Evolutionary conservation across 2,888 invertebrate species (phyloP).

Genomic region (Lasioglossum pauxillum): DNA sequence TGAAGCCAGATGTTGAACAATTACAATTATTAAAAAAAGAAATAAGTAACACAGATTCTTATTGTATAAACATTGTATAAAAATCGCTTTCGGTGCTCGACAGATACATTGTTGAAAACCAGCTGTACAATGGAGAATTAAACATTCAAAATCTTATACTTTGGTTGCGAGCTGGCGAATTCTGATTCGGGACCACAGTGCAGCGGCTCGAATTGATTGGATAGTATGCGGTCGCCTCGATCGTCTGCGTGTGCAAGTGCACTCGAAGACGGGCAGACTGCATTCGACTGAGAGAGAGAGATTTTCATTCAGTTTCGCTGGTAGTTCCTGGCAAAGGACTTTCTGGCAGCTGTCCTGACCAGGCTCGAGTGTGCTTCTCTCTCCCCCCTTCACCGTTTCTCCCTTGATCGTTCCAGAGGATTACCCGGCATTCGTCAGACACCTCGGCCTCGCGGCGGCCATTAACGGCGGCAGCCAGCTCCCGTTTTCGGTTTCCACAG

Average conservation of each 20-base stretch:
- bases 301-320: slow-evolving; percentile 48
- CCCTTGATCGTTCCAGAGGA: slow-evolving; percentile 27
- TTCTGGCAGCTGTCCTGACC: slow-evolving; percentile 48
- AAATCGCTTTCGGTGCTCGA: neutral
- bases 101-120: neutral
- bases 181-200: neutral
- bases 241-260: slow-evolving; percentile 11
- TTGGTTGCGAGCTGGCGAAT: neutral
- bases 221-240: slow-evolving; percentile 36
- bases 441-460: slow-evolving; percentile 11
- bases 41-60: too few relatives aligned
- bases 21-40: too few relatives aligned
- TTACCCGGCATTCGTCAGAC: slow-evolving; percentile 41
- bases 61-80: too few relatives aligned
- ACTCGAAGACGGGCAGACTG: slow-evolving; percentile 20
- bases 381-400: neutral
- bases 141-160: neutral
- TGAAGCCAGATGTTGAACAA: too few relatives aligned
- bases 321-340: slow-evolving; percentile 48
- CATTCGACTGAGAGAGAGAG: neutral
- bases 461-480: slow-evolving; percentile 19
- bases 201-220: slow-evolving; percentile 45
- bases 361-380: slow-evolving; percentile 16
- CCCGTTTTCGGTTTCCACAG: neutral
- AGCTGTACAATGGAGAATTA: neutral